Evolutionary conservation across 2,797 vertebrate genomes (phyloP).

Genomic region (Schizothorax lantsangensis): DNA sequence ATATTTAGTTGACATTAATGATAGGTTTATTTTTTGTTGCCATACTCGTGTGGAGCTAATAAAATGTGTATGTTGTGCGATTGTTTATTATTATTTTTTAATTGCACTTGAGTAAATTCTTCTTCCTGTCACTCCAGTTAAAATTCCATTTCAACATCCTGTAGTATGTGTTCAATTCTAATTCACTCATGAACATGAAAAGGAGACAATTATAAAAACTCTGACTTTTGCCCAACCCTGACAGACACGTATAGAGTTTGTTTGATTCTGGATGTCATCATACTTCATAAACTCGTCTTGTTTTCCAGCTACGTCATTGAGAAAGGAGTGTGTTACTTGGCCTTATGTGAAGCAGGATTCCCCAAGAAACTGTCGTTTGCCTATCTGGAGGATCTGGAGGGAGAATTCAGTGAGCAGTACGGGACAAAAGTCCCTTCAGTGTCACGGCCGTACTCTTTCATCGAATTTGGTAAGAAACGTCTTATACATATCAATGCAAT

Average conservation of each 20-base stretch:
- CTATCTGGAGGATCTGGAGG: conserved; percentile 89
- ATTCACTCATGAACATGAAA: neutral
- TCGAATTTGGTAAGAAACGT: conserved; percentile 88
- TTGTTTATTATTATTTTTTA: too few relatives aligned
- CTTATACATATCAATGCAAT: neutral
- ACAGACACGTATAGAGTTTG: neutral
- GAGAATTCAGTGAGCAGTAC: conserved; percentile 89
- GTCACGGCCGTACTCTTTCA: conserved; percentile 93
- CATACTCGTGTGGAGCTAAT: neutral
- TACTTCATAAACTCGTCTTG: neutral
- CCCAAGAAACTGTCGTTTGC: conserved; percentile 91
- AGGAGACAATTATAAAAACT: neutral
- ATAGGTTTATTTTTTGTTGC: neutral
- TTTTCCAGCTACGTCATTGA: conserved; percentile 87
- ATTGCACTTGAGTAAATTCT: neutral
- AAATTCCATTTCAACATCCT: neutral
- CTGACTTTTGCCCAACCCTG: neutral
- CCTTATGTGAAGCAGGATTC: conserved; percentile 87
- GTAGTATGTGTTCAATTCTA: neutral
- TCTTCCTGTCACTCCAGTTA: neutral
- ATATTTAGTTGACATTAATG: neutral
- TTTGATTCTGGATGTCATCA: neutral
- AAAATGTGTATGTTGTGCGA: neutral
- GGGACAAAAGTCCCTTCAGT: conserved; percentile 87
- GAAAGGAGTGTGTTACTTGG: conserved; percentile 90